Evolutionary conservation across 2,113 vertebrate species (phyloP), one percentile per base, ranked within the genome.

Genomic region (human): DNA sequence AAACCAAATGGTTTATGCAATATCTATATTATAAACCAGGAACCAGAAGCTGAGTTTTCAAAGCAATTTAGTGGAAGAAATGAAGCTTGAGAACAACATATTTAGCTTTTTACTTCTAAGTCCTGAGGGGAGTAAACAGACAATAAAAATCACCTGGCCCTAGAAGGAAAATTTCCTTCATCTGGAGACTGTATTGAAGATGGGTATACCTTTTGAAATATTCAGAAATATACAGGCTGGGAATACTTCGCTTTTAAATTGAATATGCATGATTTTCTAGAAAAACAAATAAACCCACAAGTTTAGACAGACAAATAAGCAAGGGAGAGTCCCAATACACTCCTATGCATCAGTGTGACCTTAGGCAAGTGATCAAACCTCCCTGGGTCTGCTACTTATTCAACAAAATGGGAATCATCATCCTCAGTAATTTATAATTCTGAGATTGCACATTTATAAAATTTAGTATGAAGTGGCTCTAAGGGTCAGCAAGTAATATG

Each of bases 391-490:
- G 45, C 87, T 84, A 25, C 61, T 94, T 76, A 16, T n/a, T 92
- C 23, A 70, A 78, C n/a, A 61, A 88, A 94, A 48, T 43, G 23
- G 43, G 59, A 95, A 90, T 27, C 64, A 57, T n/a, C 68, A 8
- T 61, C 6, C 25, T 13, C 27, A 22, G 35, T 27, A 22, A 25
- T 96, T 83, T 45, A 87, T 73, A 87, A 52, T 52, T 94, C 32
- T 92, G 32, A 55, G 93, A 92, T 20, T 52, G 38, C 43, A 87
- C 30, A 11, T 78, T 91, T 75, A 82, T 76, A 89, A 97, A 64
- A 83, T 89, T 78, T 89, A 92, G 43, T 25, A 72, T 13, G 78
- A 89, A 97, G 61, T 73, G 45, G 32, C 83, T 87, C 89, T 55
- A 32, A 75, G 73, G 73, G 48, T 91, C 81, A 76, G 86, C 91